Percentiles rank a stretch among this genome's conserved stretches.
phyloP scores from a whole-genome alignment of 2,797 vertebrate genomes.

The Hippocampus kuda region DNA sequence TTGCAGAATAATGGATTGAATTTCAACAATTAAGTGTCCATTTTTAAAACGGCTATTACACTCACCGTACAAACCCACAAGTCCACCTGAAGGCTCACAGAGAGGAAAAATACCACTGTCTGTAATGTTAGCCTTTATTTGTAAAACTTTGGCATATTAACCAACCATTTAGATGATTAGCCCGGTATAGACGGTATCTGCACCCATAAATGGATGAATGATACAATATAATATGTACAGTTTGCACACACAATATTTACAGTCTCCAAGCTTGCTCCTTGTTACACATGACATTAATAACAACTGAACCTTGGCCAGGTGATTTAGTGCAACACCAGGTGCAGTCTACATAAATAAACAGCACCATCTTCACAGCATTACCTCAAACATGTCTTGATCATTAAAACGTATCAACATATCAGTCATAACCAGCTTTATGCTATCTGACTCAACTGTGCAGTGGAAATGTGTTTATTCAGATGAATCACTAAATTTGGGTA shows the following conservation, averaged over 20 bases:
- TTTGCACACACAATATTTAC: slow-evolving; percentile 50
- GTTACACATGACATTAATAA: slow-evolving; percentile 24
- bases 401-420: slow-evolving; percentile 29
- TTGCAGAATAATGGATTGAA: background rate
- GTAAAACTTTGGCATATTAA: slow-evolving; percentile 61
- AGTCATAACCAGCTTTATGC: slow-evolving; percentile 20
- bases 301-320: slow-evolving; percentile 17
- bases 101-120: slow-evolving; percentile 1
- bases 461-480: slow-evolving; percentile 20
- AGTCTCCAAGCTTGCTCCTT: slow-evolving; percentile 21
- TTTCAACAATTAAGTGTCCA: background rate
- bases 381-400: slow-evolving; percentile 8
- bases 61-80: background rate
- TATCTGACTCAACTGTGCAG: slow-evolving; percentile 18
- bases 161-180: slow-evolving; percentile 47
- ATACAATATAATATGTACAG: slow-evolving; percentile 45
- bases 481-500: background rate
- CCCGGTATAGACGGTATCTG: slow-evolving; percentile 51
- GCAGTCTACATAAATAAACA: slow-evolving; percentile 36
- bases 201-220: slow-evolving; percentile 44
- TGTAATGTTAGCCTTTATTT: slow-evolving; percentile 54
- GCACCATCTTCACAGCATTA: slow-evolving; percentile 44
- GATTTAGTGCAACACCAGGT: slow-evolving; percentile 24
- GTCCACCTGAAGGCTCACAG: background rate
- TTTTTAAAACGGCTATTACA: background rate